These are phyloP conservation scores for Micronycteris hirsuta DNA, from an alignment of 2,113 vertebrate genomes.

Conservation along the genomic window DNA sequence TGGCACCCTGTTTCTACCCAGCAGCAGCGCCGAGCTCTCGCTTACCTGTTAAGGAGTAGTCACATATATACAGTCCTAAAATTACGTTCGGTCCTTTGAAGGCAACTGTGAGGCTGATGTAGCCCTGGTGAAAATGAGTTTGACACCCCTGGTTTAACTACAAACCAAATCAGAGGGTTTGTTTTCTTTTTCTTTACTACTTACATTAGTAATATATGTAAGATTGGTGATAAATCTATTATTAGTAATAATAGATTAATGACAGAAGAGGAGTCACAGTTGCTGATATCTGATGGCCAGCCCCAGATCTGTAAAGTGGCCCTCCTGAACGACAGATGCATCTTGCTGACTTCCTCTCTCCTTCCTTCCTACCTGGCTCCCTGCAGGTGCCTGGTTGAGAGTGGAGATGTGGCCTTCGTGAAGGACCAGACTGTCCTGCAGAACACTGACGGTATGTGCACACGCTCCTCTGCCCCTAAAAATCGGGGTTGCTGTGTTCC, in stretches of 20 bases:
- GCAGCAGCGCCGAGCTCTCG: too few species aligned
- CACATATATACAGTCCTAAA: too few species aligned
- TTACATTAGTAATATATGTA: neutral
- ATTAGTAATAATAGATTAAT: neutral
- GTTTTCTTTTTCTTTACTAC: neutral
- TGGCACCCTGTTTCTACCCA: too few species aligned
- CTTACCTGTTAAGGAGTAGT: too few species aligned
- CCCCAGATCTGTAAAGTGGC: neutral
- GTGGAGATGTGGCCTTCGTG: constrained; percentile 89
- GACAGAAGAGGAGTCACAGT: neutral
- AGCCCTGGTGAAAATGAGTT: too few species aligned
- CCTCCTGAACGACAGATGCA: neutral
- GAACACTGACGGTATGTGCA: constrained; percentile 82
- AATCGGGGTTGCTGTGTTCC: neutral
- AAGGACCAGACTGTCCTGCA: constrained; percentile 83
- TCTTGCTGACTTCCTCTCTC: neutral
- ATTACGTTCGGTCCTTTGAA: too few species aligned
- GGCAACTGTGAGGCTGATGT: too few species aligned
- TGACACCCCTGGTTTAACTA: neutral
- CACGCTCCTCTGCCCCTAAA: neutral
- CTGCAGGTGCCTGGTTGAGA: constrained; percentile 88
- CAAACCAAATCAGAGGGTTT: neutral
- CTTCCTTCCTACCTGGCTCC: neutral
- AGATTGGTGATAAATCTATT: neutral
- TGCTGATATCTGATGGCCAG: neutral